Evolutionary conservation across 2,797 vertebrate species (phyloP).

Genomic region (Enteromius paludinosus): DNA sequence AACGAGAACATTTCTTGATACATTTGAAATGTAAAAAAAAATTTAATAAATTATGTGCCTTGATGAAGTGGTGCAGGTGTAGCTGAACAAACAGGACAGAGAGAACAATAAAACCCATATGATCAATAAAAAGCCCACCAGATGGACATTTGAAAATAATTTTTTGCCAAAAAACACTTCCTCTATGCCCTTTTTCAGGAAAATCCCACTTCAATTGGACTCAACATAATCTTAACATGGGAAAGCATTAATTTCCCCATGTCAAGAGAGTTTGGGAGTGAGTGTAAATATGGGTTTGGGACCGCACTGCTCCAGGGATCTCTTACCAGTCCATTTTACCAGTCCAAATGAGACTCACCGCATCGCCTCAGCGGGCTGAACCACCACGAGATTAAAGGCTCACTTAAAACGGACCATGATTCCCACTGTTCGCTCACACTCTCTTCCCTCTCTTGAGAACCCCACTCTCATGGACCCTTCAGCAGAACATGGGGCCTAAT

Average conservation of each 20-base stretch:
- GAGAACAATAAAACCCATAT: slow-evolving; percentile 11
- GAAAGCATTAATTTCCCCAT: not conserved
- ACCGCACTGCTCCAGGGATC: slow-evolving; percentile 11
- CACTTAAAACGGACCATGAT: not conserved
- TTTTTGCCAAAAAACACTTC: slow-evolving; percentile 39
- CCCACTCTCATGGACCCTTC: not conserved
- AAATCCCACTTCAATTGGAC: not conserved
- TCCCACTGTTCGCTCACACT: not conserved
- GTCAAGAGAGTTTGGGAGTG: not conserved
- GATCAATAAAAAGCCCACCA: slow-evolving; percentile 60
- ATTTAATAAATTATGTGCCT: not conserved
- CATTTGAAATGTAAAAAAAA: not conserved
- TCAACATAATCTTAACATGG: not conserved
- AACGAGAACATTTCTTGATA: slow-evolving; percentile 11
- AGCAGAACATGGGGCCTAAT: slow-evolving; percentile 11
- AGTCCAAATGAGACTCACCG: not conserved
- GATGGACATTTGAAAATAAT: slow-evolving; percentile 33
- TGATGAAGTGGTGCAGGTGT: slow-evolving; percentile 1
- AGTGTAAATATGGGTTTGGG: slow-evolving; percentile 20
- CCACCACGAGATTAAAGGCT: slow-evolving; percentile 37
- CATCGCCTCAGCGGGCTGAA: not conserved
- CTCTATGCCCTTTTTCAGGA: not conserved
- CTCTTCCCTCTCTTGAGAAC: not conserved
- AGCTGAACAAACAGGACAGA: not conserved
- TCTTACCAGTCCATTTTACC: slow-evolving; percentile 1